These are phyloP conservation scores for Arvicanthis niloticus DNA, from an alignment of 2,113 vertebrate genomes.

Conservation along the genomic window DNA sequence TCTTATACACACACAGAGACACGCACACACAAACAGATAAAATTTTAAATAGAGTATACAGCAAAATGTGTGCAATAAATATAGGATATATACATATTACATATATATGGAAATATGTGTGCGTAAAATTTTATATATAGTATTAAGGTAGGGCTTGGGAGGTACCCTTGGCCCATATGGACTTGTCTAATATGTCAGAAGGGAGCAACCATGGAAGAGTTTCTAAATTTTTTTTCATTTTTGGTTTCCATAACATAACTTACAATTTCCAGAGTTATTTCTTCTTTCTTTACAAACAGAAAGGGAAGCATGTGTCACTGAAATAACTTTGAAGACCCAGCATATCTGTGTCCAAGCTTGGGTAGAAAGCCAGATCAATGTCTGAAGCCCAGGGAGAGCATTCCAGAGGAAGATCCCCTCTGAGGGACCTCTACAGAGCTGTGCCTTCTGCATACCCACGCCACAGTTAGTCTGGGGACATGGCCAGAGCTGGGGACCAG, in stretches of 20 bases:
- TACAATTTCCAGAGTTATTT: neutral
- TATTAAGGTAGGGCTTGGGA: neutral
- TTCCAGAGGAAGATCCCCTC: neutral
- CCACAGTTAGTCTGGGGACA: neutral
- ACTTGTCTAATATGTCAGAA: neutral
- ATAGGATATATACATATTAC: neutral
- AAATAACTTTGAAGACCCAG: neutral
- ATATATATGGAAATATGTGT: neutral
- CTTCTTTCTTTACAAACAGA: neutral
- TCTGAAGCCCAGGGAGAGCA: neutral
- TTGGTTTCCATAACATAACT: slow-evolving; percentile 6
- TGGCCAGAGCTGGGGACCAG: neutral
- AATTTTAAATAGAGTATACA: neutral
- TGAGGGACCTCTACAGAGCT: neutral
- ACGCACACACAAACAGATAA: neutral
- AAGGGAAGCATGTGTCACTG: neutral
- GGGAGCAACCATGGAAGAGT: neutral
- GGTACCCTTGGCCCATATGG: neutral
- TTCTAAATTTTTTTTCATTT: neutral
- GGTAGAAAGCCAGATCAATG: neutral
- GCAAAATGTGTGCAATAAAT: neutral
- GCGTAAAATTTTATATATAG: neutral
- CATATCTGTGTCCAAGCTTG: neutral
- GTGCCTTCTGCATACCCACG: neutral
- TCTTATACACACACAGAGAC: neutral